Conservation (phyloP, 2,113 vertebrate genomes). For the Tyto alba region DNA sequence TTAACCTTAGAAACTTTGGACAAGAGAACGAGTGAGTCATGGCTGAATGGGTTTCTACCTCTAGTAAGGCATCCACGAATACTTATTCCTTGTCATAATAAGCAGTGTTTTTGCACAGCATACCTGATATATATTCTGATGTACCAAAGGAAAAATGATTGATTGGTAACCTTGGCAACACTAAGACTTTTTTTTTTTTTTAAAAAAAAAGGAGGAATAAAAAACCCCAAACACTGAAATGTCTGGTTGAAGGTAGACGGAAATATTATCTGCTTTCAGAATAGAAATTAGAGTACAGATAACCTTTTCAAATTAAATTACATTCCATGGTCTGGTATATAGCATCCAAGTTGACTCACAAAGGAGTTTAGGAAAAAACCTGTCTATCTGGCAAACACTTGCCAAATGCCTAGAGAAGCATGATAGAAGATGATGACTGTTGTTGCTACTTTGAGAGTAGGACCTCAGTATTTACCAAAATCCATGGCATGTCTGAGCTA, state of each 20-base stretch:
- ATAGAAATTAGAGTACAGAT: constrained; percentile 40
- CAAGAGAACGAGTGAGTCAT: not conserved
- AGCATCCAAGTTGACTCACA: not conserved
- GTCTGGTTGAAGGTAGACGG: constrained; percentile 3
- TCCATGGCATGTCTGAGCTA: not conserved
- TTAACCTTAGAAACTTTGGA: not conserved
- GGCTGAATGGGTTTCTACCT: not conserved
- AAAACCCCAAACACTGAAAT: not conserved
- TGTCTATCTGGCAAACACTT: not conserved
- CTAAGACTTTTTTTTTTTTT: too few species aligned
- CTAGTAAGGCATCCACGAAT: not conserved
- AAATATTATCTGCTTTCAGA: constrained; percentile 25
- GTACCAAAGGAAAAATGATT: not conserved
- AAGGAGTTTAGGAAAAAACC: not conserved
- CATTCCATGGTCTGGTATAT: not conserved
- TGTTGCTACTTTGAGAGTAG: not conserved
- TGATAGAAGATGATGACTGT: not conserved
- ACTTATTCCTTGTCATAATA: not conserved
- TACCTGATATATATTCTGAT: not conserved
- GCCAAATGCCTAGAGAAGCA: not conserved
- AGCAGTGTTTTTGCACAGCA: constrained; percentile 20
- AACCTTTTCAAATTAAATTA: constrained; percentile 35
- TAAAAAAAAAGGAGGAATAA: too few species aligned
- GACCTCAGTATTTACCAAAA: not conserved
- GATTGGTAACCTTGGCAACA: constrained; percentile 39